Evolutionary conservation across 2,888 invertebrate genomes (phyloP).

Genomic region (Odontocolon sp.): DNA sequence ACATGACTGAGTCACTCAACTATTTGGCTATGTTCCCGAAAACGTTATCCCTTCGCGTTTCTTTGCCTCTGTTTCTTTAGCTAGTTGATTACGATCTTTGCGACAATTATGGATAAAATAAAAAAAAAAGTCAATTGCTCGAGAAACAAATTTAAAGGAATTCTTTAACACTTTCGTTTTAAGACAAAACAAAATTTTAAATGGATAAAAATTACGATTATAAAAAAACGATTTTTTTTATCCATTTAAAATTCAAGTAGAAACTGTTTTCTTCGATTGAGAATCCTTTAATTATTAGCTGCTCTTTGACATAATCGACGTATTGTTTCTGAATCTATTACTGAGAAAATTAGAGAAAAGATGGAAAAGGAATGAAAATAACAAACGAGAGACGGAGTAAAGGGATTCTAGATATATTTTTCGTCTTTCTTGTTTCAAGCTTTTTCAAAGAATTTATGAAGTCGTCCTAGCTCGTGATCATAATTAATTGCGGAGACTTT

Average conservation of each 20-base stretch:
- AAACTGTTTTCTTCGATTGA: too few relatives aligned
- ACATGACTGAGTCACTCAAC: constrained; percentile 3
- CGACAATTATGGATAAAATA: neutral
- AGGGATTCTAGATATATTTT: constrained; percentile 20
- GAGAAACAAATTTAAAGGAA: neutral
- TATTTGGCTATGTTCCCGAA: constrained; percentile 29
- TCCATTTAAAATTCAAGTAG: too few relatives aligned
- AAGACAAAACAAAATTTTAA: neutral
- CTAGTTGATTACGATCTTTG: neutral
- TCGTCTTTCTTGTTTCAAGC: neutral
- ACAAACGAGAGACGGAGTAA: neutral
- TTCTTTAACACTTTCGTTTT: neutral
- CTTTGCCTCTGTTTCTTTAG: neutral
- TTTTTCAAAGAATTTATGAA: constrained; percentile 13
- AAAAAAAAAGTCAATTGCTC: constrained; percentile 2
- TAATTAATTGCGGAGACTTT: constrained; percentile 29
- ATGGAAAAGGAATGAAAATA: neutral
- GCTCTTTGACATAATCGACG: neutral
- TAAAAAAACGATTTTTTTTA: too few relatives aligned
- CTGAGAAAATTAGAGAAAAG: constrained; percentile 3
- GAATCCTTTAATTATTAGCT: neutral
- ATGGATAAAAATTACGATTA: too few relatives aligned
- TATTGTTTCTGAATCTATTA: constrained; percentile 1
- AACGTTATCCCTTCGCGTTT: constrained; percentile 3
- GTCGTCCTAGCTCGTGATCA: constrained; percentile 10